Evolutionary conservation across 2,888 invertebrate species (phyloP).

Genomic region (Drosophila pseudotakahashii): DNA sequence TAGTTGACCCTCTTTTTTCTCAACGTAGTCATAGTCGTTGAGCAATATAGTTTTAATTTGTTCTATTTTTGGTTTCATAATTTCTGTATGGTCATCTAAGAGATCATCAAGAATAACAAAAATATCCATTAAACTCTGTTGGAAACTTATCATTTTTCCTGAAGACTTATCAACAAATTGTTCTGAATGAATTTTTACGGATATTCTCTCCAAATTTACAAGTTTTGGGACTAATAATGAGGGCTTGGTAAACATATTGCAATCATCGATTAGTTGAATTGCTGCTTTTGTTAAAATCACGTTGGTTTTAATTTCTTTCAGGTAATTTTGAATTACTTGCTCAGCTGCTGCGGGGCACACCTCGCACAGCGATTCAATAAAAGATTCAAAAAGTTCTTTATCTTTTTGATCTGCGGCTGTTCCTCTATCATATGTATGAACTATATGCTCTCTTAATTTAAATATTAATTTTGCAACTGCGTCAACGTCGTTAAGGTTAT

Average conservation of each 20-base stretch:
- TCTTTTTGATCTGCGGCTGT: constrained; percentile 37
- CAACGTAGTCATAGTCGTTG: constrained; percentile 64
- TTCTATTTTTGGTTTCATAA: constrained; percentile 54
- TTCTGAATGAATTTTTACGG: constrained; percentile 44
- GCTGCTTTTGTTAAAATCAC: constrained; percentile 43
- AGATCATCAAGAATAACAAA: constrained; percentile 78
- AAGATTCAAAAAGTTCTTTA: constrained; percentile 46
- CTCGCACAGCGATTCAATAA: constrained; percentile 52
- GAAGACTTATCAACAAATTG: constrained; percentile 68
- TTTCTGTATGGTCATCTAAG: constrained; percentile 47
- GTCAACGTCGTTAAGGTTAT: constrained; percentile 47
- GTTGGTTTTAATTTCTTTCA: constrained; percentile 56
- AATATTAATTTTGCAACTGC: constrained; percentile 68
- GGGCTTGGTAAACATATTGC: constrained; percentile 47
- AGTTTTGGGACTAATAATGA: constrained; percentile 54
- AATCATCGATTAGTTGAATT: constrained; percentile 44
- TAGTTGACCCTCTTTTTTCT: constrained; percentile 45
- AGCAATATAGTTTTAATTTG: constrained; percentile 52
- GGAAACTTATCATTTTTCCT: constrained; percentile 74
- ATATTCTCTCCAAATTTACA: constrained; percentile 49
- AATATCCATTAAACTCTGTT: constrained; percentile 79
- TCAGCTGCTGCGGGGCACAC: constrained; percentile 44
- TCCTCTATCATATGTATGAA: constrained; percentile 77
- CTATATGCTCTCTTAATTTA: constrained; percentile 77
- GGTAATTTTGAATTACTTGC: constrained; percentile 31